A percentile compares a stretch with the other conserved stretches of the same genome.
Evolutionary conservation across 2,888 invertebrate genomes (phyloP).

Genomic region (Morpho deidamia): DNA sequence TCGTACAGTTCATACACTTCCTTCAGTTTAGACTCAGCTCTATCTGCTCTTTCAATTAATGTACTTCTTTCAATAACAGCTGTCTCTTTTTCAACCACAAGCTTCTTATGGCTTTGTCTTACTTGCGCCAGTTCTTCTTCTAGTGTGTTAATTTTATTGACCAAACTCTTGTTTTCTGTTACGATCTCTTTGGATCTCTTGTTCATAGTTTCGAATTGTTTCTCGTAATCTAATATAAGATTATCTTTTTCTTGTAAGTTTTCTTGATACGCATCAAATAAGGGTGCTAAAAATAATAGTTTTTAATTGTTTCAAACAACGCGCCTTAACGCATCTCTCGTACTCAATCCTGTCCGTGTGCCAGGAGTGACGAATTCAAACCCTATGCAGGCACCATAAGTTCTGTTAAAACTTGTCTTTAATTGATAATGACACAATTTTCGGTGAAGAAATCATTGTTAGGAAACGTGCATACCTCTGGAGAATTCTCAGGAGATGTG

Average conservation of each 20-base stretch:
- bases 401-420: no score
- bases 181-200: slow-evolving; percentile 84
- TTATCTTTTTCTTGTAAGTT: slow-evolving; percentile 86
- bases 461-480: no score
- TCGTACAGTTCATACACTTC: slow-evolving; percentile 87
- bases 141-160: slow-evolving; percentile 46
- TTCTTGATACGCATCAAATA: slow-evolving; percentile 89
- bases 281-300: slow-evolving; percentile 77
- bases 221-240: slow-evolving; percentile 83
- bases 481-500: no score
- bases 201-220: slow-evolving; percentile 83
- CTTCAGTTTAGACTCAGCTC: slow-evolving; percentile 85
- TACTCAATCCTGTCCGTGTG: no score
- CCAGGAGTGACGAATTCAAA: no score
- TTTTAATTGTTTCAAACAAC: no score
- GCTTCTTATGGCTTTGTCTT: slow-evolving; percentile 63
- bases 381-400: no score
- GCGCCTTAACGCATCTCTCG: no score
- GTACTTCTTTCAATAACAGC: slow-evolving; percentile 63
- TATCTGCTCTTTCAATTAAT: slow-evolving; percentile 80
- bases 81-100: slow-evolving; percentile 65
- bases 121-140: slow-evolving; percentile 52
- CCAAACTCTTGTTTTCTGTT: slow-evolving; percentile 82
- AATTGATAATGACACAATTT: no score
- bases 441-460: no score